phyloP scores from a whole-genome alignment of 1,140 invertebrate genomes.

The Melanaphis sacchari region DNA sequence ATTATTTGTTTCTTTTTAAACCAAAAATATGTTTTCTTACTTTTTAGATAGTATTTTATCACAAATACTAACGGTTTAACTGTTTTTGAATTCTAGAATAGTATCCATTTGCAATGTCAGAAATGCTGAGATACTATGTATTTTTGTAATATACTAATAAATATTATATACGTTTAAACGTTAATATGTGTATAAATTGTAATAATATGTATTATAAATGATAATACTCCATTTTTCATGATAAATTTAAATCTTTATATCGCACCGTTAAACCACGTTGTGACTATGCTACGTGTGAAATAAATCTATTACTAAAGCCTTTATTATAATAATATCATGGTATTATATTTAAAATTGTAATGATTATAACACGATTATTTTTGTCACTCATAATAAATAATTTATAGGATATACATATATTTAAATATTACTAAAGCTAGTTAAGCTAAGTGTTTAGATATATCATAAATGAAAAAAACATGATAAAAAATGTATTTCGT shows the following conservation, averaged over 20 bases:
- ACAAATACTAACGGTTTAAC: background rate
- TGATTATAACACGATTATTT: background rate
- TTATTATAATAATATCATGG: background rate
- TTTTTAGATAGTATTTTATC: background rate
- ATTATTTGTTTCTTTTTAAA: background rate
- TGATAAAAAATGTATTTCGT: background rate
- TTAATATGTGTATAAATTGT: background rate
- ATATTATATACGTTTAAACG: background rate
- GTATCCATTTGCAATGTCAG: background rate
- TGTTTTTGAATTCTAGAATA: background rate
- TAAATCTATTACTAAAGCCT: background rate
- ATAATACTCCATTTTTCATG: background rate
- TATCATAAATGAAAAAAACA: background rate
- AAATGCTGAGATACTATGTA: no score
- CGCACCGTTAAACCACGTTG: background rate
- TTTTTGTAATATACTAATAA: background rate
- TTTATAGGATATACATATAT: background rate
- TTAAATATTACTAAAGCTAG: background rate
- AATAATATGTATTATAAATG: background rate
- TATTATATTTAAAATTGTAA: background rate
- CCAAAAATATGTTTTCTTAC: background rate
- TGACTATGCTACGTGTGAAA: background rate
- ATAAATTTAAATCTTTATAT: background rate
- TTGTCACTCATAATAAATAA: background rate
- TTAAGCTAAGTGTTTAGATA: background rate